Conservation (phyloP, 2,113 vertebrate species). For the Coptodon rendalli region DNA sequence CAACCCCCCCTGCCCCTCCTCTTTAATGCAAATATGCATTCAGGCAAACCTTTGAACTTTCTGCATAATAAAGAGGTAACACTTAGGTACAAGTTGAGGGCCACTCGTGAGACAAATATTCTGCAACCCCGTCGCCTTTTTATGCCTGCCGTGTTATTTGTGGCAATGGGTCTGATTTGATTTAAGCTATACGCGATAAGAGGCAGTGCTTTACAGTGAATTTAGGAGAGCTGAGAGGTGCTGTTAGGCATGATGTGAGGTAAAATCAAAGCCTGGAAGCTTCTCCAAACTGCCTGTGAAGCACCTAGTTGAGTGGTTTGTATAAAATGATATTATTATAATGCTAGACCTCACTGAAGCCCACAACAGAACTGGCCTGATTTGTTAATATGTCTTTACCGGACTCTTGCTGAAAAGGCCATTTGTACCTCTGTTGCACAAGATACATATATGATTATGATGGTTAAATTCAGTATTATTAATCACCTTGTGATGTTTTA, state of each 20-base stretch:
- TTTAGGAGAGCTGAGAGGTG: conserved; percentile 43
- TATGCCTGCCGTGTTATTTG: conserved; percentile 19
- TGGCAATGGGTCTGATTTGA: conserved; percentile 41
- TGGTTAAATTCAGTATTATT: background rate
- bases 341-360: conserved; percentile 32
- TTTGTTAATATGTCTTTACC: conserved; percentile 21
- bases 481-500: background rate
- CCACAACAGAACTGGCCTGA: conserved; percentile 11
- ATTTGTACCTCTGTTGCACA: background rate
- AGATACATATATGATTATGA: background rate
- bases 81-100: conserved; percentile 1
- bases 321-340: conserved; percentile 40
- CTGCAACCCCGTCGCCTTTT: conserved; percentile 1
- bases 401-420: conserved; percentile 5
- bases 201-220: conserved; percentile 36
- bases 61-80: background rate
- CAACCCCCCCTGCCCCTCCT: background rate
- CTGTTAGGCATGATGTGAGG: conserved; percentile 37
- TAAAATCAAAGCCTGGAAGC: conserved; percentile 44
- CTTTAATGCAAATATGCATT: conserved; percentile 2
- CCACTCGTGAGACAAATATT: conserved; percentile 30
- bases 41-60: conserved; percentile 12
- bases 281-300: conserved; percentile 36
- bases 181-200: conserved; percentile 40
- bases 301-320: conserved; percentile 40